Evolutionary conservation across 2,797 vertebrate genomes (phyloP).

Genomic region (Propithecus perrieri): DNA sequence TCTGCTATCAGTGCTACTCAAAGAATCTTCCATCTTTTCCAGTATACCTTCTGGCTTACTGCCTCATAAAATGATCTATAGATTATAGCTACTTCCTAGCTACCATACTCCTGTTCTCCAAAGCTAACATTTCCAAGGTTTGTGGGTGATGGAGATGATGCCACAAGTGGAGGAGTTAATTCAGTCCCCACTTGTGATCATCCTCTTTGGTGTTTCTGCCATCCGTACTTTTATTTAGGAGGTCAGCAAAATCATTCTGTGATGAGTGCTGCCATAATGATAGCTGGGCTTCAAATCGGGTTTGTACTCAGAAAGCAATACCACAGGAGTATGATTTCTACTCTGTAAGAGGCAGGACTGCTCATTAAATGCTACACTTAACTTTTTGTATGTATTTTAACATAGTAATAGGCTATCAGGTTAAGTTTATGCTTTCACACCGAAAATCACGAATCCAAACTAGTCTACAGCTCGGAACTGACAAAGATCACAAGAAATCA

Average conservation of each 20-base stretch:
- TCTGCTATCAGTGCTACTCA: not conserved
- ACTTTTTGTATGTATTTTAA: not conserved
- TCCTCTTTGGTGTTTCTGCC: not conserved
- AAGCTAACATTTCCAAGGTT: not conserved
- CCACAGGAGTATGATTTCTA: not conserved
- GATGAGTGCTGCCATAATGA: not conserved
- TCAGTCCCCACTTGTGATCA: not conserved
- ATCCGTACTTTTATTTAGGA: not conserved
- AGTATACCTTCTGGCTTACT: not conserved
- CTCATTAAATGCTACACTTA: not conserved
- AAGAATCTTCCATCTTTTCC: not conserved
- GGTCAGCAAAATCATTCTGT: not conserved
- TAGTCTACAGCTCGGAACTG: not conserved
- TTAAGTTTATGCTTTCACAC: not conserved
- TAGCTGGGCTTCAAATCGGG: not conserved
- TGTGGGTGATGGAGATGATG: not conserved
- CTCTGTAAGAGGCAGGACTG: not conserved
- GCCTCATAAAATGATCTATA: not conserved
- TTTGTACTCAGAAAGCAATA: not conserved
- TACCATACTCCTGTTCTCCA: not conserved
- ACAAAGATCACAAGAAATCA: conserved; percentile 1
- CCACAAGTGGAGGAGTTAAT: not conserved
- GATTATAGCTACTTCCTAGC: not conserved
- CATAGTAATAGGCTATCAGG: not conserved
- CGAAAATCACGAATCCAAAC: not conserved